These are phyloP conservation scores for Aricia agestis DNA, from an alignment of 1,140 invertebrate species.

Conservation along the genomic window DNA sequence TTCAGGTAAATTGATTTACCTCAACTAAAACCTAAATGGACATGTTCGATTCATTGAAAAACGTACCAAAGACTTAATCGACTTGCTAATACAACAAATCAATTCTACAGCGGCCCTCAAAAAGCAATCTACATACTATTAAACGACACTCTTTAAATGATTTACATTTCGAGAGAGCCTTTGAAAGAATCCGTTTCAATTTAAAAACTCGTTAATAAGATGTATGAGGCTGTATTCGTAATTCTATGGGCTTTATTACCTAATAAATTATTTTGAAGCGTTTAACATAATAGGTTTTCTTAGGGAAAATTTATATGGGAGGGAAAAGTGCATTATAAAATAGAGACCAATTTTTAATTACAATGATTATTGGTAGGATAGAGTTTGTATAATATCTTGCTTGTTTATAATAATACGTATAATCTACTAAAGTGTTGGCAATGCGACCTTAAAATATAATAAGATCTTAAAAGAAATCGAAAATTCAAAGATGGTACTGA, in stretches of 20 bases:
- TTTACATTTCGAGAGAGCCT: neutral
- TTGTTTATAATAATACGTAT: too few species aligned
- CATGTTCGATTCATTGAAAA: neutral
- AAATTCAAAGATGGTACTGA: neutral
- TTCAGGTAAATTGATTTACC: too few species aligned
- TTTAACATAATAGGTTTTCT: neutral
- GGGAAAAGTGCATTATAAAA: neutral
- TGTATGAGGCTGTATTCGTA: neutral
- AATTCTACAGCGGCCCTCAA: neutral
- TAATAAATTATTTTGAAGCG: neutral
- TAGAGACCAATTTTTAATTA: neutral
- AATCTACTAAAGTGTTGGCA: too few species aligned
- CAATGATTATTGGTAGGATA: neutral
- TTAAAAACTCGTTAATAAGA: slow-evolving; percentile 3
- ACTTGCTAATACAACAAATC: neutral
- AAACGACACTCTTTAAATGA: neutral
- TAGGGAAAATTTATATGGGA: neutral
- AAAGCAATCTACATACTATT: slow-evolving; percentile 3
- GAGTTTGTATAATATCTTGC: neutral
- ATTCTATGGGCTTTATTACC: neutral
- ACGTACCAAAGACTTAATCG: neutral
- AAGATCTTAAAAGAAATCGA: neutral
- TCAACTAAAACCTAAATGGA: neutral
- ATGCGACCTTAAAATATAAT: too few species aligned
- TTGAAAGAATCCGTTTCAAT: neutral